Percentiles rank a stretch among this genome's conserved stretches.
Evolutionary conservation across 2,888 invertebrate species (phyloP).

Genomic region (Erynnis tages): DNA sequence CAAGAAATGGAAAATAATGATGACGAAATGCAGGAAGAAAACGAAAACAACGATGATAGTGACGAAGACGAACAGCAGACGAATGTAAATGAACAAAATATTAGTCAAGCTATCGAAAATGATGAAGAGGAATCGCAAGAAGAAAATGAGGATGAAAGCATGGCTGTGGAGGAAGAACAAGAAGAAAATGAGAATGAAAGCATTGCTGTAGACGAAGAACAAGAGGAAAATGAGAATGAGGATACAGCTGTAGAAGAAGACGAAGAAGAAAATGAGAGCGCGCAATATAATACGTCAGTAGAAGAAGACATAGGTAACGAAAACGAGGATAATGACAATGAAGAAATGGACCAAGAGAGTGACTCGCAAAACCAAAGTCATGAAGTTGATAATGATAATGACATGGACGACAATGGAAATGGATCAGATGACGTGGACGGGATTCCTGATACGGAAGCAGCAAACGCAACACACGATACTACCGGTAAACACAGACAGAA

Average conservation of each 20-base stretch:
- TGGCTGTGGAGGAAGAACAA: constrained; percentile 26
- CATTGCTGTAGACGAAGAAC: constrained; percentile 23
- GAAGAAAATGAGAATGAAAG: constrained; percentile 26
- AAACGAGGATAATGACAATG: not conserved
- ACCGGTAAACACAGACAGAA: constrained; percentile 48
- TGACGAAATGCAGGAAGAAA: constrained; percentile 7
- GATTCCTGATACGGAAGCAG: too few relatives aligned
- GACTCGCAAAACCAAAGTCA: too few relatives aligned
- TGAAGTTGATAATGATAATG: not conserved
- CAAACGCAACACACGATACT: constrained; percentile 47
- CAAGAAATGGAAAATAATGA: constrained; percentile 8
- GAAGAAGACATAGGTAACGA: constrained; percentile 7
- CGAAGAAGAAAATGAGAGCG: constrained; percentile 30
- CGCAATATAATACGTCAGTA: constrained; percentile 28
- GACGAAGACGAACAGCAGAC: not conserved
- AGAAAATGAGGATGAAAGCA: too few relatives aligned
- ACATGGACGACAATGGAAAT: constrained; percentile 4
- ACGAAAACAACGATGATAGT: not conserved
- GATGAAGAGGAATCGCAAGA: too few relatives aligned
- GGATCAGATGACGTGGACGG: too few relatives aligned
- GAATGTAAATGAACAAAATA: not conserved
- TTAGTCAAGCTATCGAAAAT: too few relatives aligned
- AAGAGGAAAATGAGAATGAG: constrained; percentile 28
- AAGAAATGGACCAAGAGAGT: too few relatives aligned
- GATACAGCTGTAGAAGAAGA: constrained; percentile 29